Base-by-base conservation (phyloP, 37 sponge, comb jelly and placozoan species). In the Agelas oroides region DNA sequence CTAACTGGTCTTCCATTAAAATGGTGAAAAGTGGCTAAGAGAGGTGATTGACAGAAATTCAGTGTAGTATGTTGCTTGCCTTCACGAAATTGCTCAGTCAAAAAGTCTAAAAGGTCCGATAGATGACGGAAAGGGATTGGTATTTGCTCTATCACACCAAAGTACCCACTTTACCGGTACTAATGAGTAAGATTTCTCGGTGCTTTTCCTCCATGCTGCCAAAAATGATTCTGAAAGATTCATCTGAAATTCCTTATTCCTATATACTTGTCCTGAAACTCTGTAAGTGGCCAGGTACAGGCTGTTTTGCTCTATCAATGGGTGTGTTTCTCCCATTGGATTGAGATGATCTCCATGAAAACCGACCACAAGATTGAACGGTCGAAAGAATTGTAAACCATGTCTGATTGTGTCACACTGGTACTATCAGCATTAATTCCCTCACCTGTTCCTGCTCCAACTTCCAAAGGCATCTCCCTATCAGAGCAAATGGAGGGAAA, bases 281-380 rank as follows among this genome's bases (percentile, higher is more conserved):
- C 36, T 55, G 34, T 70, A 80, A 39, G 81, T 33, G 81, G 81
- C n/a, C n/a, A n/a, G n/a, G n/a, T n/a, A n/a, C n/a, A n/a, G n/a
- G n/a, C n/a, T n/a, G n/a, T n/a, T n/a, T n/a, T n/a, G n/a, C n/a
- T n/a, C n/a, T n/a, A n/a, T n/a, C n/a, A n/a, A n/a, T n/a, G n/a
- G n/a, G n/a, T n/a, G n/a, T n/a, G n/a, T n/a, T n/a, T n/a, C n/a
- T n/a, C n/a, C n/a, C n/a, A n/a, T n/a, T n/a, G n/a, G 70, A 46
- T 69, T 57, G 59, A 53, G n/a, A n/a, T n/a, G n/a, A n/a, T n/a
- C n/a, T n/a, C n/a, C n/a, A n/a, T n/a, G n/a, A n/a, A n/a, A n/a
- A n/a, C n/a, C n/a, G 57, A 17, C 17, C 14, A 17, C 57, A 56
- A 17, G 14, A 56, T 19, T 14, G 57, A 17, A 56, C 14, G 15